Evolutionary conservation across 2,888 invertebrate genomes (phyloP).

Genomic region (Nudaria mundana): DNA sequence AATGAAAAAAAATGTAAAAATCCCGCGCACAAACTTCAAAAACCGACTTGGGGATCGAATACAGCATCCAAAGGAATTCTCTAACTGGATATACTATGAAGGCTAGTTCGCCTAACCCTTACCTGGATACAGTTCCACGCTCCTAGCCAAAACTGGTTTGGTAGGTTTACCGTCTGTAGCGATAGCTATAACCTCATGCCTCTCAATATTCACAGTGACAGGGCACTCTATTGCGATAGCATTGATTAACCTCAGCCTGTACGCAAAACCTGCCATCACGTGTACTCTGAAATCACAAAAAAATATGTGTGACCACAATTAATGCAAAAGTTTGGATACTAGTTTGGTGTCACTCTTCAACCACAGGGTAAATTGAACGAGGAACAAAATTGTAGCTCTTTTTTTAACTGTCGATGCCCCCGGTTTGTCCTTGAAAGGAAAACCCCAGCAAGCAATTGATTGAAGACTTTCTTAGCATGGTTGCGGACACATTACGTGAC

Average conservation of each 20-base stretch:
- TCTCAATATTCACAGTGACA: slow-evolving; percentile 63
- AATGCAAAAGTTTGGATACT: background rate
- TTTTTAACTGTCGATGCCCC: too few species aligned
- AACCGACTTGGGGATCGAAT: too few species aligned
- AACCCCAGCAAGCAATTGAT: too few species aligned
- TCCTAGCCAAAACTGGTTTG: slow-evolving; percentile 60
- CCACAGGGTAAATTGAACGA: too few species aligned
- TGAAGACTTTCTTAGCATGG: too few species aligned
- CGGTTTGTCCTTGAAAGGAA: too few species aligned
- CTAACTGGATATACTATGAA: background rate
- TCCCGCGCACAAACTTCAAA: too few species aligned
- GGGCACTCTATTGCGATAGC: slow-evolving; percentile 79
- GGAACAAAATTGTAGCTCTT: too few species aligned
- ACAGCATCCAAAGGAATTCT: too few species aligned
- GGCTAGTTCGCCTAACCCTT: slow-evolving; percentile 18
- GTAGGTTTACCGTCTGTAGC: slow-evolving; percentile 77
- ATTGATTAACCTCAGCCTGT: slow-evolving; percentile 79
- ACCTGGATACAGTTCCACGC: slow-evolving; percentile 75
- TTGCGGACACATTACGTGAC: too few species aligned
- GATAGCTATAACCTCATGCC: slow-evolving; percentile 76
- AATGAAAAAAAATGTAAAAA: too few species aligned
- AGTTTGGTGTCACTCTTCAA: too few species aligned
- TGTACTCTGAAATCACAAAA: slow-evolving; percentile 55
- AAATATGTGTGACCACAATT: background rate
- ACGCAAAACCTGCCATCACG: slow-evolving; percentile 67